Conservation (phyloP, 2,113 vertebrate genomes). For the Notarius quadriscutis region DNA sequence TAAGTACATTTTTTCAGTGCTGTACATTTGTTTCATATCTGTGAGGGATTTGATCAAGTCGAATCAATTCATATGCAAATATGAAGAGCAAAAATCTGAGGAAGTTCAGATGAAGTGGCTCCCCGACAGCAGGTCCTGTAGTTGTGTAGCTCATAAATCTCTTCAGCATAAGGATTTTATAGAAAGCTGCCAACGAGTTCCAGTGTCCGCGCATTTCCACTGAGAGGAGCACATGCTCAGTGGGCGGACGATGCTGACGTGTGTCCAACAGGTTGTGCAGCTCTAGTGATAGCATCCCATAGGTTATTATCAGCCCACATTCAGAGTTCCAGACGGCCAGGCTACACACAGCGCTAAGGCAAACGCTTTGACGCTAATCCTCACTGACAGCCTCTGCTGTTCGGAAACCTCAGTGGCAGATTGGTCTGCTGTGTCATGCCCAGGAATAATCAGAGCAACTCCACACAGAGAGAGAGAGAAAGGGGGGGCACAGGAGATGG, state of each 20-base stretch:
- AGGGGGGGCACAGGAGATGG: not conserved
- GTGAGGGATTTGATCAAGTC: no score
- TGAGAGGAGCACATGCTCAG: not conserved
- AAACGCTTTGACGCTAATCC: conserved; percentile 48
- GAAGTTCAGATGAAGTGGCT: no score
- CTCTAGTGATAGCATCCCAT: conserved; percentile 25
- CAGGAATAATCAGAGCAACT: not conserved
- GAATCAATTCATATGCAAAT: not conserved
- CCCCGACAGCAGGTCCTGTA: not conserved
- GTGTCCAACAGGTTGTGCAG: conserved; percentile 38
- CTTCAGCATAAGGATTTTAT: not conserved
- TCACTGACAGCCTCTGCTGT: conserved; percentile 53
- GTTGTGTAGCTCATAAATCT: not conserved
- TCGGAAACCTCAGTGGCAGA: conserved; percentile 49
- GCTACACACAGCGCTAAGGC: conserved; percentile 4
- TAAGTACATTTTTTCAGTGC: no score
- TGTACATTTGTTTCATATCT: no score
- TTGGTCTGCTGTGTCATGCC: conserved; percentile 20
- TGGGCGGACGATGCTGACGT: not conserved
- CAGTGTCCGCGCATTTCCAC: not conserved
- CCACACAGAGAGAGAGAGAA: not conserved
- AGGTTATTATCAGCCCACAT: conserved; percentile 22
- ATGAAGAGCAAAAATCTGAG: not conserved
- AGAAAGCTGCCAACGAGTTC: not conserved
- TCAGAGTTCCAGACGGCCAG: conserved; percentile 40